Evolutionary conservation across 2,113 vertebrate species (phyloP).

Genomic region (Coracopsis vasa): DNA sequence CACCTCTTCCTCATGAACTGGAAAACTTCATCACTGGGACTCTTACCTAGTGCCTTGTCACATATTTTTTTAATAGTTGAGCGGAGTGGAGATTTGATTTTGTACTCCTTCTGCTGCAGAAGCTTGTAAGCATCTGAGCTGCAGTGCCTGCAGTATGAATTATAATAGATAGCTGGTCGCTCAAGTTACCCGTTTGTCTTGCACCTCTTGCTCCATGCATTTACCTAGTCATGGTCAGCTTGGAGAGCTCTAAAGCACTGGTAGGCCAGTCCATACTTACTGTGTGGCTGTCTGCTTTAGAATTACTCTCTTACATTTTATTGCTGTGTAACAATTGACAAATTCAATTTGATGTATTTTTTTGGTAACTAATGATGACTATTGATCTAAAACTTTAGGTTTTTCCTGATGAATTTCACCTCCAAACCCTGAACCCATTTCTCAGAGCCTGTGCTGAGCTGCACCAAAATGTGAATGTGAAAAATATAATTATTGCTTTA

Average conservation of each 20-base stretch:
- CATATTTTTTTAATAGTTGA: not conserved
- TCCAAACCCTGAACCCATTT: constrained; percentile 97
- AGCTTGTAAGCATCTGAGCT: not conserved
- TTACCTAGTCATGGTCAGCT: not conserved
- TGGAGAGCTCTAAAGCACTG: not conserved
- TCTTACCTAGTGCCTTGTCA: not conserved
- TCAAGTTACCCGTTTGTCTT: not conserved
- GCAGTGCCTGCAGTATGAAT: not conserved
- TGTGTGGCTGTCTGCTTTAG: not conserved
- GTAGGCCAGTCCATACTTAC: not conserved
- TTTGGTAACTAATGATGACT: constrained; percentile 23
- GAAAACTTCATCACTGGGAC: not conserved
- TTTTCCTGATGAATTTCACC: constrained; percentile 98
- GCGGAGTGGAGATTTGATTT: not conserved
- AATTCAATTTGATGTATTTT: constrained; percentile 1
- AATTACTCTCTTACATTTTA: constrained; percentile 1
- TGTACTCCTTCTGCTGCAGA: not conserved
- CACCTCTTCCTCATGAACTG: not conserved
- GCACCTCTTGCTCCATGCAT: not conserved
- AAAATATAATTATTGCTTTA: constrained; percentile 99
- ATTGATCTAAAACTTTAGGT: constrained; percentile 79
- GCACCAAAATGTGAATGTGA: constrained; percentile 98
- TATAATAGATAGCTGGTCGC: not conserved
- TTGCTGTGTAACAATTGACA: not conserved
- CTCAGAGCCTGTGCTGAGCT: constrained; percentile 95